Evolutionary conservation across 2,113 vertebrate species (phyloP).

Genomic region (Coracopsis vasa): DNA sequence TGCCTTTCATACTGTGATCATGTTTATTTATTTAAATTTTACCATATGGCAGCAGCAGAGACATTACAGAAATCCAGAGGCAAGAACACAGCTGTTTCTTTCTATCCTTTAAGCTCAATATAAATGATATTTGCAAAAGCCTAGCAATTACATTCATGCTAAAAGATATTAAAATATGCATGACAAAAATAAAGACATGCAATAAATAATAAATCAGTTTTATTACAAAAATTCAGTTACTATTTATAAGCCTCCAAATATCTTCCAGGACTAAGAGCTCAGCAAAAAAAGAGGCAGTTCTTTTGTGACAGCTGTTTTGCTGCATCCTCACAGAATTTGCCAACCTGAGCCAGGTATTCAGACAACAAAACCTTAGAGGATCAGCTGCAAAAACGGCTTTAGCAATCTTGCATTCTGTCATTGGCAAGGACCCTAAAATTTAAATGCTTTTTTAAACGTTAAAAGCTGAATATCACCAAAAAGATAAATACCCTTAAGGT

Average conservation of each 20-base stretch:
- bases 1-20: background rate
- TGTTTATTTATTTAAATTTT: constrained; percentile 4
- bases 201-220: background rate
- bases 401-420: background rate
- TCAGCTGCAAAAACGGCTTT: background rate
- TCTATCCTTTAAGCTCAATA: constrained; percentile 37
- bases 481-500: background rate
- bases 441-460: background rate
- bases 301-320: background rate
- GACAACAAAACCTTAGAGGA: background rate
- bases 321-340: background rate
- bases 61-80: background rate
- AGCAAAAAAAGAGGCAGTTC: background rate
- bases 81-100: constrained; percentile 39
- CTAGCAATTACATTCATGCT: constrained; percentile 33
- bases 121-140: constrained; percentile 62
- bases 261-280: background rate
- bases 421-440: background rate
- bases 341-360: constrained; percentile 6
- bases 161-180: constrained; percentile 52
- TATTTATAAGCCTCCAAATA: constrained; percentile 17
- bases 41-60: background rate
- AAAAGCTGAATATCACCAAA: background rate
- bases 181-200: constrained; percentile 31
- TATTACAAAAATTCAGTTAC: constrained; percentile 12